phyloP scores from a whole-genome alignment of 2,888 invertebrate genomes.

The Lasioglossum vierecki region DNA sequence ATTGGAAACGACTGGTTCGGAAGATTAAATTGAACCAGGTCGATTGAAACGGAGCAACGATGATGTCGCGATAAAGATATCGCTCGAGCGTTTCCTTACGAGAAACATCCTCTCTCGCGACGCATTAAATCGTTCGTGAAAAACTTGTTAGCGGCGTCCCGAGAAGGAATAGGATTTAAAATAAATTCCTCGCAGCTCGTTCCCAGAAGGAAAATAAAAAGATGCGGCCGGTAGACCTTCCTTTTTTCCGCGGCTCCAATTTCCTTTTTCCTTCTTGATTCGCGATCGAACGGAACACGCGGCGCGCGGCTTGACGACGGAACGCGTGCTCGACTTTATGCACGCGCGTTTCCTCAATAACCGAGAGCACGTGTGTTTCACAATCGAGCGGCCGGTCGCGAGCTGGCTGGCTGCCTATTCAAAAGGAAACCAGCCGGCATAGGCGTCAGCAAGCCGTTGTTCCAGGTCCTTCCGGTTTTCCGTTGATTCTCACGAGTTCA shows the following conservation, averaged over 20 bases:
- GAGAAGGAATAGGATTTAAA: slow-evolving; percentile 58
- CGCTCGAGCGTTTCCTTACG: background rate
- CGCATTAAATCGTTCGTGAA: background rate
- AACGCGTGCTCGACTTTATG: slow-evolving; percentile 16
- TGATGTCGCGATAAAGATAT: background rate
- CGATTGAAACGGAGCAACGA: background rate
- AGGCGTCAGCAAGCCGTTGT: slow-evolving; percentile 13
- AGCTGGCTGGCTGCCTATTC: slow-evolving; percentile 75
- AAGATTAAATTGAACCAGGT: background rate
- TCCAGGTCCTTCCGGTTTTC: slow-evolving; percentile 26
- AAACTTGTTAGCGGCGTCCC: slow-evolving; percentile 69
- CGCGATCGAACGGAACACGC: background rate
- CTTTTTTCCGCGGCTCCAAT: slow-evolving; percentile 9
- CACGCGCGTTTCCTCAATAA: slow-evolving; percentile 49
- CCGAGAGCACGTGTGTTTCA: slow-evolving; percentile 49
- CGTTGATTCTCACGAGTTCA: slow-evolving; percentile 43
- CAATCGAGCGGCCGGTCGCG: slow-evolving; percentile 70
- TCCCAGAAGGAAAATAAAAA: slow-evolving; percentile 50
- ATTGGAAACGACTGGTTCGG: background rate
- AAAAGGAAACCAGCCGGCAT: slow-evolving; percentile 54
- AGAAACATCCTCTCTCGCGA: background rate
- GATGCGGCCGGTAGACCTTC: slow-evolving; percentile 52
- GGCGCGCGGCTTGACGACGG: background rate
- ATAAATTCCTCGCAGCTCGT: slow-evolving; percentile 67
- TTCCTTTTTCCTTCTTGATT: slow-evolving; percentile 10